Percentiles rank a stretch among this genome's conserved stretches.
phyloP scores from a whole-genome alignment of 2,888 invertebrate genomes.

The Oligia fasciuncula region DNA sequence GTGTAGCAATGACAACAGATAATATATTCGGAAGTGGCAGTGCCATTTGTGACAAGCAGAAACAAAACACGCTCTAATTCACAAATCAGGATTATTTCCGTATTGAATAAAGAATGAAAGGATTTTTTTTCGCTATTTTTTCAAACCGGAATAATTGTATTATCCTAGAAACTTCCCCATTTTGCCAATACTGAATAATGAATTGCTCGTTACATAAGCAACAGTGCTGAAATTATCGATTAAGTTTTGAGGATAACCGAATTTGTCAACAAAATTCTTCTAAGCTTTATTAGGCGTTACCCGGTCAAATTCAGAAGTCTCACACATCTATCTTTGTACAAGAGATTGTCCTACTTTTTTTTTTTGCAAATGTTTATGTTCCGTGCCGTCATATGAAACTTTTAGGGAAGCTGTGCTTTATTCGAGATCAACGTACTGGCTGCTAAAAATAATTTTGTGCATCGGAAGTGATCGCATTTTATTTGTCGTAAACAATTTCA shows the following conservation, averaged over 20 bases:
- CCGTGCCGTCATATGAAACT: conserved; percentile 50
- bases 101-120: conserved; percentile 4
- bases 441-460: conserved; percentile 47
- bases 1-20: conserved; percentile 17
- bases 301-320: conserved; percentile 47
- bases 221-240: neutral
- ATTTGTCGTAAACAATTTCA: neutral
- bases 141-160: neutral
- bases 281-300: conserved; percentile 46
- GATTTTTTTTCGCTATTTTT: neutral
- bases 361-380: conserved; percentile 28
- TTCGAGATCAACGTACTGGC: conserved; percentile 35
- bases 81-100: conserved; percentile 30
- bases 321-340: neutral
- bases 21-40: conserved; percentile 43
- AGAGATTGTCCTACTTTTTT: conserved; percentile 42
- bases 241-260: neutral
- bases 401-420: conserved; percentile 4
- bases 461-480: conserved; percentile 17
- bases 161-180: conserved; percentile 2
- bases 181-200: neutral
- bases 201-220: neutral
- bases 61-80: conserved; percentile 6
- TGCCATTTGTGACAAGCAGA: conserved; percentile 2
- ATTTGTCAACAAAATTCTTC: neutral